phyloP scores from a whole-genome alignment of 2,888 invertebrate genomes.

The Pterostichus niger region DNA sequence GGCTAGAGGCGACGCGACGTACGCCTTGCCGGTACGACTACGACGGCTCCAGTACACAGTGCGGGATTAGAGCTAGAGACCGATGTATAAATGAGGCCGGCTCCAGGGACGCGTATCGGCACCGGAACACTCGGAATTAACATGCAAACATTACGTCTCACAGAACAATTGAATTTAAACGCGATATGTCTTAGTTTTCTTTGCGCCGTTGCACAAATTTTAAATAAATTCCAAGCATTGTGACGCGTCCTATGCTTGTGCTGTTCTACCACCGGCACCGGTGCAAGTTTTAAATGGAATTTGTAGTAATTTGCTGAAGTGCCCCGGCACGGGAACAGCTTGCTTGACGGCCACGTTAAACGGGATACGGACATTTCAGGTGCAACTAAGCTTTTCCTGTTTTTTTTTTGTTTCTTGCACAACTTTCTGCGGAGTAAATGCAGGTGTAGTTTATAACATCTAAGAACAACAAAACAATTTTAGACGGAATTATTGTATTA shows the following conservation, averaged over 20 bases:
- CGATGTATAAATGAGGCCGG: conserved; percentile 40
- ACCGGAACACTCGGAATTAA: conserved; percentile 51
- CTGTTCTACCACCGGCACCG: not conserved
- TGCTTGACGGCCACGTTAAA: conserved; percentile 41
- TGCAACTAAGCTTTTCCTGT: conserved; percentile 15
- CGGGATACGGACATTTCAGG: conserved; percentile 46
- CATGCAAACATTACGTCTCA: conserved; percentile 58
- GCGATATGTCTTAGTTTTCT: conserved; percentile 61
- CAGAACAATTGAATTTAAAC: conserved; percentile 59
- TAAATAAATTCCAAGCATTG: conserved; percentile 58
- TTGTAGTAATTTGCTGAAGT: conserved; percentile 65
- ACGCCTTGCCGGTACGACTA: too few species aligned
- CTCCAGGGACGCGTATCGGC: conserved; percentile 40
- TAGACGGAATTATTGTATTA: too few species aligned
- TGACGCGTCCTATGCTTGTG: not conserved
- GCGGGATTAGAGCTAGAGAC: conserved; percentile 40
- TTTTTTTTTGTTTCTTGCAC: conserved; percentile 12
- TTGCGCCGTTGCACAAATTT: conserved; percentile 60
- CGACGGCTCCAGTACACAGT: not conserved
- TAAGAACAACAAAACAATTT: not conserved
- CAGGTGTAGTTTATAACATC: not conserved
- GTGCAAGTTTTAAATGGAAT: conserved; percentile 61
- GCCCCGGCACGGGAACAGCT: conserved; percentile 5
- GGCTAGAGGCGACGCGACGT: not conserved
- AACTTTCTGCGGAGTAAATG: not conserved